Conservation (phyloP, 2,888 invertebrate species). For the Agrotis ipsilon region DNA sequence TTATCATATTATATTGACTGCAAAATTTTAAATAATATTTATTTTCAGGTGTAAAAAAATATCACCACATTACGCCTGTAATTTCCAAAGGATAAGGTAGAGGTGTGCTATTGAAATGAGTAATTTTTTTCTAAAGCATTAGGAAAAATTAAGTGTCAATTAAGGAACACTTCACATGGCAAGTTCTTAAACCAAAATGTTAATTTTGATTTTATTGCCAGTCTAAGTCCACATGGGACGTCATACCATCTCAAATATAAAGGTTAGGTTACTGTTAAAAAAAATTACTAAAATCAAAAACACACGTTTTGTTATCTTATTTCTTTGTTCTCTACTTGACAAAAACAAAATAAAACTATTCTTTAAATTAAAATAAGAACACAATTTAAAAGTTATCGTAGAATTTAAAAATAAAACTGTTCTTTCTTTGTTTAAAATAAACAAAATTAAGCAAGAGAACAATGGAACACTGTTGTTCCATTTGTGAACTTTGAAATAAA, state of each 20-base stretch:
- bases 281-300: background rate
- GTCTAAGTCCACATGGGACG: no score
- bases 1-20: no score
- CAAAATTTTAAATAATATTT: no score
- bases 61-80: no score
- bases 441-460: constrained; percentile 23
- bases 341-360: constrained; percentile 27
- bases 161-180: no score
- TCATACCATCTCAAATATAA: background rate
- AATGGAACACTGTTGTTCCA: constrained; percentile 30
- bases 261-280: background rate
- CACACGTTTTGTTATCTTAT: background rate
- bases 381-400: background rate
- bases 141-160: no score
- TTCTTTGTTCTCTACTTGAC: background rate
- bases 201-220: no score
- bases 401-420: constrained; percentile 40
- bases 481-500: constrained; percentile 19
- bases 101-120: no score
- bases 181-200: no score
- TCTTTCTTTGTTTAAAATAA: constrained; percentile 40
- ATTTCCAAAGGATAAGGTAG: no score
- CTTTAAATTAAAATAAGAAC: constrained; percentile 13
- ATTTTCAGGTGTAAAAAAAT: no score
- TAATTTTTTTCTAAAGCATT: no score